These are phyloP conservation scores for Apis cerana DNA, from an alignment of 1,140 invertebrate species.

Conservation along the genomic window DNA sequence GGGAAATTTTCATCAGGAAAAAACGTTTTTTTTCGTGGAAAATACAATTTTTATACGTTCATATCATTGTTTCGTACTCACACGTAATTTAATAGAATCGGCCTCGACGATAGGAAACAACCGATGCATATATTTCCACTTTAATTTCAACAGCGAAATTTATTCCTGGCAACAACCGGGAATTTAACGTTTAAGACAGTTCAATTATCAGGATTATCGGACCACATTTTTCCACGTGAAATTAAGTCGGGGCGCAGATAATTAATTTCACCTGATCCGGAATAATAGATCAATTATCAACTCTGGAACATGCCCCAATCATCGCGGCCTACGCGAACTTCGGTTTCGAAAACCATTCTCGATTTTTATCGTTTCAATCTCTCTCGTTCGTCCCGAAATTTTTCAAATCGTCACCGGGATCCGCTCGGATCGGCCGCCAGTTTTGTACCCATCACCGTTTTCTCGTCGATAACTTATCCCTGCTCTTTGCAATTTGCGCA, in stretches of 20 bases:
- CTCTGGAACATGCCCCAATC: background rate
- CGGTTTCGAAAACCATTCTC: slow-evolving; percentile 5
- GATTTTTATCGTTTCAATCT: background rate
- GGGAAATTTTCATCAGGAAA: too few relatives aligned
- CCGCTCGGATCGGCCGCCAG: background rate
- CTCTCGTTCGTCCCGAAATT: too few relatives aligned
- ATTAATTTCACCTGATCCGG: slow-evolving; percentile 28
- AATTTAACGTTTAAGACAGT: slow-evolving; percentile 22
- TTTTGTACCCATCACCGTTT: background rate
- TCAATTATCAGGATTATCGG: slow-evolving; percentile 27
- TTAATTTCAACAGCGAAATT: slow-evolving; percentile 17
- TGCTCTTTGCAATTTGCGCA: background rate
- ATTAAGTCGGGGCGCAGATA: slow-evolving; percentile 32
- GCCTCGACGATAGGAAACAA: too few relatives aligned
- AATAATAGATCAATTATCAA: slow-evolving; percentile 31
- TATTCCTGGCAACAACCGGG: background rate
- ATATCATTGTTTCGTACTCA: too few relatives aligned
- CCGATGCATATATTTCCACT: background rate
- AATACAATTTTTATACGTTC: too few relatives aligned
- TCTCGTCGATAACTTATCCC: background rate
- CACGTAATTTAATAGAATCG: too few relatives aligned
- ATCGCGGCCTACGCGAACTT: background rate
- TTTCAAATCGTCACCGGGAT: too few relatives aligned
- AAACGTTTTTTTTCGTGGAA: too few relatives aligned
- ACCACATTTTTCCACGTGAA: slow-evolving; percentile 11